A percentile compares a stretch with the other conserved stretches of the same genome.
Evolutionary conservation across 35 echinoderm and acorn worm genomes (phyloP).

Genomic region (Acanthaster planci): DNA sequence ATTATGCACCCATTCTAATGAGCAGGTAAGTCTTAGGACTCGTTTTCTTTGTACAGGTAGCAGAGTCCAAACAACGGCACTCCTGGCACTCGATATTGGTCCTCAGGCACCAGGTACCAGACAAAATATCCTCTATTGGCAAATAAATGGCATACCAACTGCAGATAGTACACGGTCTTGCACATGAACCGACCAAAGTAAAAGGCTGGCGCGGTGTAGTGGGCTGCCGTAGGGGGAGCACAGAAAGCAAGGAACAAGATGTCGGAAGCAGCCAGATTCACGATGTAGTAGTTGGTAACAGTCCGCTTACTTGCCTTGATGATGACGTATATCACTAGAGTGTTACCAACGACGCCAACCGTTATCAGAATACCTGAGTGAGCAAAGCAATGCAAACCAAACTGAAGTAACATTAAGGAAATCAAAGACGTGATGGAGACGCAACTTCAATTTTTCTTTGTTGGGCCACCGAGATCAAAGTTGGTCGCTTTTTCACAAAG

Average conservation of each 20-base stretch:
- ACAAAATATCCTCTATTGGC: too few relatives aligned
- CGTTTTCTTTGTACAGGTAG: too few relatives aligned
- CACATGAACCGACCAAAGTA: constrained; percentile 76
- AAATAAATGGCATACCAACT: constrained; percentile 52
- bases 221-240: constrained; percentile 73
- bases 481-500: too few relatives aligned
- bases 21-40: too few relatives aligned
- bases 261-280: constrained; percentile 87
- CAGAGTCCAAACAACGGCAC: too few relatives aligned
- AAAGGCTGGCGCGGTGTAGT: constrained; percentile 53
- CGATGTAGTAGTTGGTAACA: constrained; percentile 94
- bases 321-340: constrained; percentile 86
- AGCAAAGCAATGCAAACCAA: not conserved
- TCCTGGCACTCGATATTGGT: too few relatives aligned
- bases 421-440: too few relatives aligned
- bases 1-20: too few relatives aligned
- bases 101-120: too few relatives aligned
- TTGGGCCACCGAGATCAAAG: too few relatives aligned
- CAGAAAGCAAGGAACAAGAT: constrained; percentile 79
- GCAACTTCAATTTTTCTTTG: too few relatives aligned
- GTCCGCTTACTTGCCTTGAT: constrained; percentile 71
- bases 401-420: too few relatives aligned
- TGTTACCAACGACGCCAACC: constrained; percentile 77
- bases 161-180: constrained; percentile 82
- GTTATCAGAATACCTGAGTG: constrained; percentile 52